These are phyloP conservation scores for Watsonalla binaria DNA, from an alignment of 2,888 invertebrate species.

Conservation along the genomic window DNA sequence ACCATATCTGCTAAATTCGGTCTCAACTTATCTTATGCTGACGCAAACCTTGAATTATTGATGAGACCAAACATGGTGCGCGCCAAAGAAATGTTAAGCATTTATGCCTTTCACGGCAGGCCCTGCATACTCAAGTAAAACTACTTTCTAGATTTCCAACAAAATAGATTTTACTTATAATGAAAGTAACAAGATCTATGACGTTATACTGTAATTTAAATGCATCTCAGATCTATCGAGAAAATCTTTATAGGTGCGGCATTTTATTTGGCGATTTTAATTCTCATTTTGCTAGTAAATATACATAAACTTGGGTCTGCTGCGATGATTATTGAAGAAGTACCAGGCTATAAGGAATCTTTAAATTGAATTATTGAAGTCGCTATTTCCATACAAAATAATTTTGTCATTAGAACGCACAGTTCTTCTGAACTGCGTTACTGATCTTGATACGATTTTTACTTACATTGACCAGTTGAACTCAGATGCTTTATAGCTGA, in stretches of 20 bases:
- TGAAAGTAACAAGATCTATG: background rate
- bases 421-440: too few relatives aligned
- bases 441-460: too few relatives aligned
- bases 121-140: conserved; percentile 6
- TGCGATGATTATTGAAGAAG: too few relatives aligned
- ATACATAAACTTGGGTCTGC: too few relatives aligned
- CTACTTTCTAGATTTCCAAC: conserved; percentile 7
- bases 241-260: background rate
- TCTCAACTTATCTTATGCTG: background rate
- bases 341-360: too few relatives aligned
- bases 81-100: conserved; percentile 4
- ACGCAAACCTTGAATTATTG: conserved; percentile 1
- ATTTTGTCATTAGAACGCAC: too few relatives aligned
- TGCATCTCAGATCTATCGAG: background rate
- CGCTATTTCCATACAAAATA: too few relatives aligned
- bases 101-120: conserved; percentile 5
- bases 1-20: background rate
- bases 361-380: too few relatives aligned
- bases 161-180: conserved; percentile 6
- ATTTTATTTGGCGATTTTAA: too few relatives aligned
- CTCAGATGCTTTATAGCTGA: too few relatives aligned
- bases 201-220: background rate
- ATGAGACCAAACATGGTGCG: conserved; percentile 1
- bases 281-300: too few relatives aligned
- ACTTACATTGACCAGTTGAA: too few relatives aligned